Evolutionary conservation across 1,140 invertebrate species (phyloP).

Genomic region (Eciton burchellii): DNA sequence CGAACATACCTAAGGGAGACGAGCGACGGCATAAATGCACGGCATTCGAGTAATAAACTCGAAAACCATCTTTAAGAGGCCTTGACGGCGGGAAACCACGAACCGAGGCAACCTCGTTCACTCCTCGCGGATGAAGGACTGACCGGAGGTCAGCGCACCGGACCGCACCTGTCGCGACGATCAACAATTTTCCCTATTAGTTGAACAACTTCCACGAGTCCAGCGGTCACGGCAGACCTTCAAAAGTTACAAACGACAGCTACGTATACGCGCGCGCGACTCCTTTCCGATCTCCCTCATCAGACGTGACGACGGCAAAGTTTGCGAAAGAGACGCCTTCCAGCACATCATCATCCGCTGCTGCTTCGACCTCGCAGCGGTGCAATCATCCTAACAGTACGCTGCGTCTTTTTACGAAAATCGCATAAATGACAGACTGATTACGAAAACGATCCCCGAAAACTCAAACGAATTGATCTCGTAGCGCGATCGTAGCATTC

Average conservation of each 20-base stretch:
- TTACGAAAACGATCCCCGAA: no score
- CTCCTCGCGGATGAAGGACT: slow-evolving; percentile 44
- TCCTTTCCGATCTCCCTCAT: slow-evolving; percentile 1
- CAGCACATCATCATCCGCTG: background rate
- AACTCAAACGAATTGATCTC: no score
- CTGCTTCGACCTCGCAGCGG: background rate
- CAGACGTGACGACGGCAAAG: background rate
- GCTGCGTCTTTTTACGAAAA: no score
- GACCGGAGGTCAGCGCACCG: slow-evolving; percentile 43
- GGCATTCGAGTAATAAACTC: slow-evolving; percentile 66
- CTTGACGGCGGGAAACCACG: slow-evolving; percentile 69
- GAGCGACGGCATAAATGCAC: slow-evolving; percentile 64
- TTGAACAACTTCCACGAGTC: slow-evolving; percentile 5
- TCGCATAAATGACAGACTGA: no score
- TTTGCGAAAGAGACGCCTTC: background rate
- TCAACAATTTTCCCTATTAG: slow-evolving; percentile 57
- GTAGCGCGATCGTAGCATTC: no score
- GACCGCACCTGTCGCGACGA: slow-evolving; percentile 55
- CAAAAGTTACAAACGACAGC: slow-evolving; percentile 28
- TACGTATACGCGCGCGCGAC: background rate
- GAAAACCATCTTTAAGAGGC: slow-evolving; percentile 66
- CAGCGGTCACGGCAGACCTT: slow-evolving; percentile 19
- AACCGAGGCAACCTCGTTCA: slow-evolving; percentile 59
- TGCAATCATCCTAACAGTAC: no score
- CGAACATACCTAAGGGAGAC: slow-evolving; percentile 60